Percentiles rank a stretch among this genome's conserved stretches.
These are phyloP conservation scores for Psilopsiagon aurifrons DNA, from an alignment of 2,113 vertebrate genomes.

Conservation along the genomic window DNA sequence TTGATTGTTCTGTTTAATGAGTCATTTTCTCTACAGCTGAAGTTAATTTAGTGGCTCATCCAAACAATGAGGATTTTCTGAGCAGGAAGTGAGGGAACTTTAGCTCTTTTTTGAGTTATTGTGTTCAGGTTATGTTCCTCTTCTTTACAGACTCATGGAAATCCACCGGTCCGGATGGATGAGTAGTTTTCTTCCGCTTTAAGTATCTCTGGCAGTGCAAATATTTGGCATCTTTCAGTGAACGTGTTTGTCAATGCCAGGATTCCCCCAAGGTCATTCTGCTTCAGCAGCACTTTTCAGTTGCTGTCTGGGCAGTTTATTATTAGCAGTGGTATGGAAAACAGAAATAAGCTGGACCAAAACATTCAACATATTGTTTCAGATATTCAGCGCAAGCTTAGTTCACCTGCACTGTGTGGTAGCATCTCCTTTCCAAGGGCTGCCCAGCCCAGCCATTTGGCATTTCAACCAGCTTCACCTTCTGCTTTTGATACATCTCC, in stretches of 20 bases:
- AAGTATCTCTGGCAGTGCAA: not conserved
- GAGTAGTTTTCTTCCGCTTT: not conserved
- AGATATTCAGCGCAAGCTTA: not conserved
- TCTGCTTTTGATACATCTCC: not conserved
- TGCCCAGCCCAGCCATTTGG: not conserved
- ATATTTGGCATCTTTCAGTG: not conserved
- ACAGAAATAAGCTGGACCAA: not conserved
- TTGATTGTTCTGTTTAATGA: slow-evolving; percentile 55
- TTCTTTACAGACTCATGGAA: not conserved
- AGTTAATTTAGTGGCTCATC: slow-evolving; percentile 48
- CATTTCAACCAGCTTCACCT: not conserved
- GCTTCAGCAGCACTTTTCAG: not conserved
- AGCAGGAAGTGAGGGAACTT: slow-evolving; percentile 4
- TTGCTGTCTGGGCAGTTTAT: not conserved
- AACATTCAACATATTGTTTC: not conserved
- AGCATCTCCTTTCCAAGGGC: not conserved
- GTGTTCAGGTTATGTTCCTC: not conserved
- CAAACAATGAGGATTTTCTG: slow-evolving; percentile 48
- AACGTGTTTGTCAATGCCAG: not conserved
- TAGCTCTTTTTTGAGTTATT: not conserved
- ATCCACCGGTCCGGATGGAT: not conserved
- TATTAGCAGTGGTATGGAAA: slow-evolving; percentile 20
- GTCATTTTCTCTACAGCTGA: slow-evolving; percentile 64
- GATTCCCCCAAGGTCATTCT: slow-evolving; percentile 1
- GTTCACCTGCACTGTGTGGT: not conserved